Base-by-base conservation (phyloP, 1,140 invertebrate genomes). In the Drosophila kikkawai region DNA sequence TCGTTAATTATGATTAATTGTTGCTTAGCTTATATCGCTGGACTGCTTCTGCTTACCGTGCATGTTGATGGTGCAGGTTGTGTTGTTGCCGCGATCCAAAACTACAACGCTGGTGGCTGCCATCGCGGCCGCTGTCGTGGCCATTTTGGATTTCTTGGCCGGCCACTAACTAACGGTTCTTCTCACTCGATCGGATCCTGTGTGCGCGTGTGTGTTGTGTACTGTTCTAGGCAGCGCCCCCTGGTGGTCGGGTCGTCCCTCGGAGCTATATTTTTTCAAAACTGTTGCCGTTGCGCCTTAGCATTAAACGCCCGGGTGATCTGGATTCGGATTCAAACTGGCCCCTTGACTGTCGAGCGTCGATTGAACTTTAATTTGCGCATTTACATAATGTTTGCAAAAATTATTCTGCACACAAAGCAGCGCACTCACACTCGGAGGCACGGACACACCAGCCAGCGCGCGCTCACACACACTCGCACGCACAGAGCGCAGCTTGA, bases 31-130 rank as follows among this genome's bases (percentile, higher is more conserved):
- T 13, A 36, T 41, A 61, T 50, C 19, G 47, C 44, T 15, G 12
- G 42, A 39, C 17, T 42, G 34, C 53, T 56, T 39, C 78, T 44
- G 83, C 95, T 96, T 95, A 97, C 97, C 97, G 94, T 98, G 97
- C 94, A 98, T 95, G 95, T 98, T 98, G 93, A 98, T 97, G 90
- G 97, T 98, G 94, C 97, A 98, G 93, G 97, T 98, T 93, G 97
- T 98, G 94, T 98, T 98, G 94, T 98, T 98, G 93, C 97, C 97
- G 93, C 97, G 96, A 94, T 98, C 97, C 91, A 98, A 95, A 91
- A 98, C 96, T 93, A 98, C 97, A 94, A 98, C 97, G 95, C 96
- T 97, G 81, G 97, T 98, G 94, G 96, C 96, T 87, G 96, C 96
- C 96, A 96, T 96, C 95, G 96, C 96, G 63, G 75, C 80, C 75